A percentile compares a stretch with the other conserved stretches of the same genome.
Conservation (phyloP, 1,140 invertebrate species). For the Ceratina japonica region DNA sequence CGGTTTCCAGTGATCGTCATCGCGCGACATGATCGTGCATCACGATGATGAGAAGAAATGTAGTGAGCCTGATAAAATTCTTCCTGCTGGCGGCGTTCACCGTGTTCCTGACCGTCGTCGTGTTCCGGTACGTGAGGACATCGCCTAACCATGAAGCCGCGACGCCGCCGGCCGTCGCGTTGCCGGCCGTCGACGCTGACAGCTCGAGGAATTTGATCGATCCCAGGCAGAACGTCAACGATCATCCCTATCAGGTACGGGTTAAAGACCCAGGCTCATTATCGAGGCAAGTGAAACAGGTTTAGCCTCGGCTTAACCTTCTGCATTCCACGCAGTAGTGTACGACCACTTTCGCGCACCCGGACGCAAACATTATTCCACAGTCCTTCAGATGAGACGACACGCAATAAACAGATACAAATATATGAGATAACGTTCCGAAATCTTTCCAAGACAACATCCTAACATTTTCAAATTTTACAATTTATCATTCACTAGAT, state of each 20-base stretch:
- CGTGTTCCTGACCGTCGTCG: slow-evolving; percentile 75
- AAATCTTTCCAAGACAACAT: slow-evolving; percentile 23
- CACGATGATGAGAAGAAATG: slow-evolving; percentile 76
- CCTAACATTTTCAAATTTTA: no score
- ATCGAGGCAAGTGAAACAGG: slow-evolving; percentile 35
- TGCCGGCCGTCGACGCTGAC: not conserved
- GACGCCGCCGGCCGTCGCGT: slow-evolving; percentile 44
- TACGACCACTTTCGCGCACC: not conserved
- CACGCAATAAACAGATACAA: not conserved
- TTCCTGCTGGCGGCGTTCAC: slow-evolving; percentile 74
- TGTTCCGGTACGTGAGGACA: slow-evolving; percentile 74
- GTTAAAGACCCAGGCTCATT: slow-evolving; percentile 35
- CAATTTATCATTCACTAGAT: no score
- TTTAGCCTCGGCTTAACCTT: slow-evolving; percentile 41
- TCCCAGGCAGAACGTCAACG: slow-evolving; percentile 18
- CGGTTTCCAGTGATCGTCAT: not conserved
- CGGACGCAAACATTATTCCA: not conserved
- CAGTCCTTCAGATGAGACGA: no score
- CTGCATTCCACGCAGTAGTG: slow-evolving; percentile 39
- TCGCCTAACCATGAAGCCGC: slow-evolving; percentile 54
- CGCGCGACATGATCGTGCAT: slow-evolving; percentile 52
- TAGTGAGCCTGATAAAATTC: slow-evolving; percentile 78
- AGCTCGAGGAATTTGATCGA: slow-evolving; percentile 15
- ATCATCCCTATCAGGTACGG: slow-evolving; percentile 50
- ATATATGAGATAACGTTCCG: not conserved